Evolutionary conservation across 2,888 invertebrate species (phyloP), one percentile per base, ranked within the genome.

Genomic region (Bibio marci): DNA sequence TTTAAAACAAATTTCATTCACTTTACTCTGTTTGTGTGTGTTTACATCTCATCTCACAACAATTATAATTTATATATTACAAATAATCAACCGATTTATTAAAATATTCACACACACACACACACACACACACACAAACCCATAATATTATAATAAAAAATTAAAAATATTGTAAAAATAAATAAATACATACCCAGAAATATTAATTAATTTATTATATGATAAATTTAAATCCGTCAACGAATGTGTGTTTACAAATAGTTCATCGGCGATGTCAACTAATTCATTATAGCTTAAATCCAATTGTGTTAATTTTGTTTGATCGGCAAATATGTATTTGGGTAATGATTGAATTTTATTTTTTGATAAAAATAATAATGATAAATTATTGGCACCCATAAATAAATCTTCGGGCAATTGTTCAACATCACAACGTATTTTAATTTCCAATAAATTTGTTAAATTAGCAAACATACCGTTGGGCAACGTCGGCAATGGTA

Each of bases 241-340:
- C 41, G 69, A 66, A 2, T 57, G 58, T 41, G 73, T 60, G 13
- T 67, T 59, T 4, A 57, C 56, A 52, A 81, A 79, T 36, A 79
- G 48, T 36, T 62, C 63, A 28, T 73, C 67, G 14, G 73, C 70
- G 40, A 82, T 56, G 18, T 57, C 58, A 28, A 52, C 59, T 8
- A 88, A 49, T 36, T 63, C 59, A 56, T 88, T 88, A 43, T 67
- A 59, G 44, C 71, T 69, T 40, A 88, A 57, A 50, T 78, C 70
- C 41, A 88, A 58, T 30, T 64, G 66, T 6, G 66, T 50, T 8
- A 88, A 59, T 36, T 73, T 69, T 5, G 58, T 63, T 54, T 76
- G 70, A 50, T 75, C 72, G 18, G 66, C 66, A 46, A 85, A 73
- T 26, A 80, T 58, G 25, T 69, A 56, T 19, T 59, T 62, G 1